A percentile compares a stretch with the other conserved stretches of the same genome.
phyloP scores from a whole-genome alignment of 2,888 invertebrate genomes.

The Zeuzera pyrina region DNA sequence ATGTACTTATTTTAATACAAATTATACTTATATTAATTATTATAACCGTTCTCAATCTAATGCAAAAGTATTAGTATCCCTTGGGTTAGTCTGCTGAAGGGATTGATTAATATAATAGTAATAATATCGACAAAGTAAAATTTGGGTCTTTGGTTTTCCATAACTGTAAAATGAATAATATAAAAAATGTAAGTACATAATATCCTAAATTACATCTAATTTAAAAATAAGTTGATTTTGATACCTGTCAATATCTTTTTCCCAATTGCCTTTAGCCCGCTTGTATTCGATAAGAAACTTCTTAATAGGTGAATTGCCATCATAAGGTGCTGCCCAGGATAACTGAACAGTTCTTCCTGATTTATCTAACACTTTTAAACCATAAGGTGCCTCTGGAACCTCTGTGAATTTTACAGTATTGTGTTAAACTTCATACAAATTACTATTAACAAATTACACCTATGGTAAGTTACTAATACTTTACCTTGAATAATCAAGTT shows the following conservation, averaged over 20 bases:
- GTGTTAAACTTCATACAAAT: no score
- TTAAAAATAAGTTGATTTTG: not conserved
- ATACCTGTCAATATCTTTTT: constrained; percentile 83
- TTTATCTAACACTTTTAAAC: constrained; percentile 90
- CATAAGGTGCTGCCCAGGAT: constrained; percentile 94
- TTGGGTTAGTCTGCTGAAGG: no score
- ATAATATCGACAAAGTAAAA: no score
- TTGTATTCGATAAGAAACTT: constrained; percentile 94
- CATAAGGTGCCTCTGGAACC: constrained; percentile 92
- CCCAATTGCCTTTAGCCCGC: constrained; percentile 80
- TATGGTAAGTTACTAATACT: no score
- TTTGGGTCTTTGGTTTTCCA: no score
- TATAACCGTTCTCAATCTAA: not conserved
- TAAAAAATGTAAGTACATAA: not conserved
- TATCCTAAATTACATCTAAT: not conserved
- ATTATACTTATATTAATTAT: not conserved
- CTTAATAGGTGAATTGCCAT: constrained; percentile 91
- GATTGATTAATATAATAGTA: no score
- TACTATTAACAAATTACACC: no score
- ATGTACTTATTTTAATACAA: no score
- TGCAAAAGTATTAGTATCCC: no score
- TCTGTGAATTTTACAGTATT: constrained; percentile 74
- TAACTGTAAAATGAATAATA: no score
- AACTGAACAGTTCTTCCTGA: constrained; percentile 92
- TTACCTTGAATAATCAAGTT: constrained; percentile 94